Percentiles rank a stretch among this genome's conserved stretches.
Evolutionary conservation across 2,797 vertebrate species (phyloP).

Genomic region (Pangasius macronema): DNA sequence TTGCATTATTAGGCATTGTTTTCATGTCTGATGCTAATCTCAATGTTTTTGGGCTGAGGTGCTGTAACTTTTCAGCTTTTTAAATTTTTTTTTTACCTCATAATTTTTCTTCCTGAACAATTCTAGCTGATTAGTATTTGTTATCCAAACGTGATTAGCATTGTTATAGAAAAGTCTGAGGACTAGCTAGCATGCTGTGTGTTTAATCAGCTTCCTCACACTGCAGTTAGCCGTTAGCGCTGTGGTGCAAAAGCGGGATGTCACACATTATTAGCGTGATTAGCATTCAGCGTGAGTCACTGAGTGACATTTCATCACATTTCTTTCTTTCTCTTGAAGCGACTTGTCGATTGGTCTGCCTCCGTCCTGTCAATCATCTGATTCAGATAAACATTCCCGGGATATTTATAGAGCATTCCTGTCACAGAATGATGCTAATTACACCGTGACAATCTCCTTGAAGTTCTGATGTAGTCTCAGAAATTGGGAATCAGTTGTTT

Average conservation of each 20-base stretch:
- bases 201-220: not conserved
- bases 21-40: not conserved
- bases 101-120: not conserved
- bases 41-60: not conserved
- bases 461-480: not conserved
- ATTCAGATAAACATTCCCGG: not conserved
- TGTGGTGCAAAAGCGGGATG: not conserved
- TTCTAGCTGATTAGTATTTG: not conserved
- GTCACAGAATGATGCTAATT: not conserved
- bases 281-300: not conserved
- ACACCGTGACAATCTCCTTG: not conserved
- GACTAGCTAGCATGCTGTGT: not conserved
- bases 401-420: not conserved
- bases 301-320: slow-evolving; percentile 7
- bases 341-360: not conserved
- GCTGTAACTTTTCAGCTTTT: not conserved
- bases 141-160: not conserved
- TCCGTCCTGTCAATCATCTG: not conserved
- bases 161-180: not conserved
- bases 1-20: not conserved
- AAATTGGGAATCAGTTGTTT: not conserved
- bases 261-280: not conserved
- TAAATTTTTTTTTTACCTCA: not conserved
- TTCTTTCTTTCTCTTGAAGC: not conserved
- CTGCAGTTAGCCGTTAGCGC: not conserved